Base-by-base conservation (phyloP, 30 jellyfish, hydroid and myxozoan genomes). In the Turritopsis dohrnii region DNA sequence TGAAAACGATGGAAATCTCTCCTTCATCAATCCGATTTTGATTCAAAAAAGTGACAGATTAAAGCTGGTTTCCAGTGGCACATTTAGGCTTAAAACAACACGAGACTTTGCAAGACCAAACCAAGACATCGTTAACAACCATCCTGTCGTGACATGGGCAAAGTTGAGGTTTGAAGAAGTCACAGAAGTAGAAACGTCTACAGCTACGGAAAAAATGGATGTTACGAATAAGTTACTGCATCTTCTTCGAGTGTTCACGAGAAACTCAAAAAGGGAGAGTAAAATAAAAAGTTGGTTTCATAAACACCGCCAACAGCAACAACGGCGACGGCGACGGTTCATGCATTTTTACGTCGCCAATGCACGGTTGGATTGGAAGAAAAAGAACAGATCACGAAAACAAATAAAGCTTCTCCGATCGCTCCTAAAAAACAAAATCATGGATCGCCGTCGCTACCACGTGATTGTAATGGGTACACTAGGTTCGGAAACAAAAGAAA, bases 361-460 rank as follows among this genome's bases (percentile, higher is more conserved):
- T 19, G 54, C 84, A 76, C 79, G 54, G 1, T 19, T 76, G 22
- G 54, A 53, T 16, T 23, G 26, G 79, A 69, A 29, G 1, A 16
- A 76, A 19, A 76, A 22, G 22, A 69, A 28, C 76, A 24, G 28
- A 9, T 65, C 84, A 1, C 25, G 29, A 53, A 52, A 28, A 18
- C 84, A 76, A 76, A 28, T 76, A 16, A 16, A 28, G 72, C 18
- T 76, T 18, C 72, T 76, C 1, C 84, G 23, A 1, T 19, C 52
- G 23, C 71, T 28, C 54, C 3, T 76, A 18, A 29, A 69, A 28
- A 76, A 76, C 66, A 28, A 76, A 76, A 52, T 76, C 29, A 76
- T 76, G 84, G 84, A 76, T 76, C 52, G 84, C 19, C 71, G 84
- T 22, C 54, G 84, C 28, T 76, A 76, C 22, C 84, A 65, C 29